These are phyloP conservation scores for Microctonus aethiopoides DNA, from an alignment of 2,888 invertebrate genomes.

Conservation along the genomic window DNA sequence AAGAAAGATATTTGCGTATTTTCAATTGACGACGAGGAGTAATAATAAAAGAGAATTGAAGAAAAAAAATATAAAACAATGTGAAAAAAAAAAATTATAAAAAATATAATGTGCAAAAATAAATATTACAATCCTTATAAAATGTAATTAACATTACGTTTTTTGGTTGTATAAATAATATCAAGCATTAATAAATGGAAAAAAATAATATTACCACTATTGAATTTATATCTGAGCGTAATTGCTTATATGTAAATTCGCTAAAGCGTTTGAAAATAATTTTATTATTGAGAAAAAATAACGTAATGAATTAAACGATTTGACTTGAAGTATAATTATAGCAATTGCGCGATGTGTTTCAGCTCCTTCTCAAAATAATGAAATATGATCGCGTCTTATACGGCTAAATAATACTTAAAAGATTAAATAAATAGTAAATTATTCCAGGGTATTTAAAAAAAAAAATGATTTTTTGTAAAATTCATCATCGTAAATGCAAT, in stretches of 20 bases:
- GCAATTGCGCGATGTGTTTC: constrained; percentile 1
- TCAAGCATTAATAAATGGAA: too few species aligned
- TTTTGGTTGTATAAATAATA: neutral
- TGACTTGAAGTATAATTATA: neutral
- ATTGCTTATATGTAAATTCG: neutral
- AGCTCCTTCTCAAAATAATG: constrained; percentile 7
- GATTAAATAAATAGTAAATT: constrained; percentile 48
- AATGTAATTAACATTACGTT: neutral
- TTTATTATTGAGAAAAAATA: neutral
- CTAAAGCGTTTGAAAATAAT: neutral
- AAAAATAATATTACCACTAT: neutral
- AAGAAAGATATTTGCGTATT: neutral
- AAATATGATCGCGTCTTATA: constrained; percentile 12
- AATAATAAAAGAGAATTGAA: neutral
- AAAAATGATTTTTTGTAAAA: constrained; percentile 49
- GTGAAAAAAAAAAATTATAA: too few species aligned
- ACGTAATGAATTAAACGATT: neutral
- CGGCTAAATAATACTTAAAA: constrained; percentile 27
- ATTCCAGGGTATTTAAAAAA: constrained; percentile 63
- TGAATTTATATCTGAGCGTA: neutral
- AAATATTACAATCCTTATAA: neutral
- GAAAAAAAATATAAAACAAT: neutral
- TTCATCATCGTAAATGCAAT: constrained; percentile 58
- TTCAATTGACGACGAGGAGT: too few species aligned
- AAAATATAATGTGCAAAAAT: neutral